phyloP scores from a whole-genome alignment of 2,888 invertebrate species.

The Lasioglossum figueresi region DNA sequence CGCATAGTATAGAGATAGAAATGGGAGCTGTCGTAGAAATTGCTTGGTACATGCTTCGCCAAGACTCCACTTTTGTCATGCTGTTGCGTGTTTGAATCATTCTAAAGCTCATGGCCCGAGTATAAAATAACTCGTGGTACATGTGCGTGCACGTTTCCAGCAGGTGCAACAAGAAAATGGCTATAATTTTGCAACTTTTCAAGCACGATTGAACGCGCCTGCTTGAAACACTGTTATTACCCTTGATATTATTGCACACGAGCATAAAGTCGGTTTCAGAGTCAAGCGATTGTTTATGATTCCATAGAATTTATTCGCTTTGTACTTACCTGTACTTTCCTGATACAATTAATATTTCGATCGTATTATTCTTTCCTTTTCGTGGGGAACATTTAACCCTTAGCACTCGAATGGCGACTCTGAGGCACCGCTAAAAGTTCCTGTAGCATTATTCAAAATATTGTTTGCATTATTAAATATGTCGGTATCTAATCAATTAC shows the following conservation, averaged over 20 bases:
- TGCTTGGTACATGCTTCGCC: background rate
- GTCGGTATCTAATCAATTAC: too few relatives aligned
- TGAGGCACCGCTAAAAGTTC: too few relatives aligned
- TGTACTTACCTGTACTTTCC: background rate
- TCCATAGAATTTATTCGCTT: background rate
- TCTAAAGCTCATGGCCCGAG: background rate
- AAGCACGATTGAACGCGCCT: constrained; percentile 1
- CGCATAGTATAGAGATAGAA: background rate
- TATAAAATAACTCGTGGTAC: background rate
- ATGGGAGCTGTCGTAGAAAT: constrained; percentile 24
- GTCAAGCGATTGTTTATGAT: background rate
- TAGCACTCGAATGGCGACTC: too few relatives aligned
- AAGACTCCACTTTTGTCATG: background rate
- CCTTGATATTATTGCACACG: constrained; percentile 29
- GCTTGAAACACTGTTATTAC: background rate
- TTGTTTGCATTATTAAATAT: too few relatives aligned
- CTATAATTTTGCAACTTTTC: constrained; percentile 20
- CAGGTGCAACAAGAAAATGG: background rate
- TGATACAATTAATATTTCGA: background rate
- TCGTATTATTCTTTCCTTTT: background rate
- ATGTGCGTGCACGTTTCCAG: background rate
- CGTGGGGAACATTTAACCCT: background rate
- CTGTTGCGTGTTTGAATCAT: constrained; percentile 18
- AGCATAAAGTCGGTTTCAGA: background rate
- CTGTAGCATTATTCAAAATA: too few relatives aligned